These are phyloP conservation scores for Fukomys damarensis DNA, from an alignment of 2,113 vertebrate species.

Conservation along the genomic window DNA sequence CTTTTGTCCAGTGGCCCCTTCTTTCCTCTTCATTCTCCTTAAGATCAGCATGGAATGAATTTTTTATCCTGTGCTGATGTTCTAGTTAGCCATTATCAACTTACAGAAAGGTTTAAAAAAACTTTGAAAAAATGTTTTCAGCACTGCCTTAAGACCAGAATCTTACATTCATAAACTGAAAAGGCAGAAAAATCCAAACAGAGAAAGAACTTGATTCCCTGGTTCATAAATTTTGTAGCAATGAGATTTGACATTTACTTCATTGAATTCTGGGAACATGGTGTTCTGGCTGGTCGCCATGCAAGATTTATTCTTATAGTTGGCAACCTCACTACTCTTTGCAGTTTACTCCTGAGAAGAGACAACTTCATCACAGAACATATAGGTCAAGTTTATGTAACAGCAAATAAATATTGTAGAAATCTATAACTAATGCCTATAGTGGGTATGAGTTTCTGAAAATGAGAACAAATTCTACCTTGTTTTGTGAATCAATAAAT, in stretches of 20 bases:
- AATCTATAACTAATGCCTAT: not conserved
- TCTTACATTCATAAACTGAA: not conserved
- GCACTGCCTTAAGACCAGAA: not conserved
- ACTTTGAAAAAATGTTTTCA: not conserved
- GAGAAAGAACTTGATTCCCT: not conserved
- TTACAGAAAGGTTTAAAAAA: not conserved
- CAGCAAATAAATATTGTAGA: conserved; percentile 45
- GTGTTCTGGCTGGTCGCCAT: not conserved
- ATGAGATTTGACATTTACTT: conserved; percentile 24
- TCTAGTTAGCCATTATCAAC: not conserved
- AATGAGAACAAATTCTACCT: not conserved
- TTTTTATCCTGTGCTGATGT: not conserved
- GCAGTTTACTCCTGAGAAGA: not conserved
- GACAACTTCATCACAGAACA: conserved; percentile 19
- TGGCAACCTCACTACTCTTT: not conserved
- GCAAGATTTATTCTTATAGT: not conserved
- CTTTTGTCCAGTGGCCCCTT: not conserved
- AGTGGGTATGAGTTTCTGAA: not conserved
- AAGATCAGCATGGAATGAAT: not conserved
- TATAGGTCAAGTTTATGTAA: not conserved
- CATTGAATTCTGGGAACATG: not conserved
- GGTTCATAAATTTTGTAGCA: conserved; percentile 41
- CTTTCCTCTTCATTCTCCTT: not conserved
- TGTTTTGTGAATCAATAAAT: not conserved
- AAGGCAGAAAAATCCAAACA: not conserved